phyloP scores from a whole-genome alignment of 37 sponge, comb jelly and placozoan species.

The Petrosia ficiformis region DNA sequence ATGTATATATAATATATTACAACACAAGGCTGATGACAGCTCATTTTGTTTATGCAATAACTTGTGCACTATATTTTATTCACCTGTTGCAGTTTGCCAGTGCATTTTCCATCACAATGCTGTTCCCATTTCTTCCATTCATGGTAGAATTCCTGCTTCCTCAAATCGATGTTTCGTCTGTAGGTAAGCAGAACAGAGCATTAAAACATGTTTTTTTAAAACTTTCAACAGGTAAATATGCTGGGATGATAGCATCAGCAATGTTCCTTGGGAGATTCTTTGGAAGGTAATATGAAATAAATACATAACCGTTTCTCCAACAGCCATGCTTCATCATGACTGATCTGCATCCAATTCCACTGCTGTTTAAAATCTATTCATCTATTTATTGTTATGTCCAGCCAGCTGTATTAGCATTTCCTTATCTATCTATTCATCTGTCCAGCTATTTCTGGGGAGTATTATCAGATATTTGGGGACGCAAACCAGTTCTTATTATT shows the following conservation, averaged over 20 bases:
- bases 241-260: conserved; percentile 66
- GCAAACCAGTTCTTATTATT: conserved; percentile 60
- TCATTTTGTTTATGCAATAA: no score
- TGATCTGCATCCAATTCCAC: no score
- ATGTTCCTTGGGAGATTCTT: conserved; percentile 77
- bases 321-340: no score
- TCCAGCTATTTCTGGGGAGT: conserved; percentile 80
- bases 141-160: conserved; percentile 73
- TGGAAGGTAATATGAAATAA: conserved; percentile 57
- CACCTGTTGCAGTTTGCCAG: conserved; percentile 55
- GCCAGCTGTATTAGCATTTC: no score
- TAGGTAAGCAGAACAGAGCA: conserved; percentile 1
- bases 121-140: conserved; percentile 88
- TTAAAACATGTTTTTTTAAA: background rate
- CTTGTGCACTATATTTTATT: no score
- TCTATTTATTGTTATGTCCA: no score
- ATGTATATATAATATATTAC: no score
- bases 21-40: no score
- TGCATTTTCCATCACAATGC: conserved; percentile 69
- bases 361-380: no score
- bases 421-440: background rate
- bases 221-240: conserved; percentile 55
- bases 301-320: no score
- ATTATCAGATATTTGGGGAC: conserved; percentile 68
- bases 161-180: conserved; percentile 16